These are phyloP conservation scores for Mobula birostris DNA, from an alignment of 2,113 vertebrate species.

Conservation along the genomic window DNA sequence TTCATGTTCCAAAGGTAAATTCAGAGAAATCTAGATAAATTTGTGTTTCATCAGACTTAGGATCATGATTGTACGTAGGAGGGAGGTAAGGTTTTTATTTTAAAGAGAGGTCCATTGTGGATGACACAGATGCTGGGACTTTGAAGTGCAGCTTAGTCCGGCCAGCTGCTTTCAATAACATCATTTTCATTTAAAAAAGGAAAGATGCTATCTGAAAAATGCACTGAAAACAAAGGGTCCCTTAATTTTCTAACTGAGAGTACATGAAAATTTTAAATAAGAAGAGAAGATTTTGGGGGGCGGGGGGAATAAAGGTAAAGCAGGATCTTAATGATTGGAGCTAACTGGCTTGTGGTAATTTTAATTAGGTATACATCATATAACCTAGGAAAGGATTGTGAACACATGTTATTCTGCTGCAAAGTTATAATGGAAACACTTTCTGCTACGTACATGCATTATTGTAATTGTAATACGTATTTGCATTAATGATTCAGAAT, in stretches of 20 bases:
- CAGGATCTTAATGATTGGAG: background rate
- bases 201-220: background rate
- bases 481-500: background rate
- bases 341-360: background rate
- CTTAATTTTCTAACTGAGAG: background rate
- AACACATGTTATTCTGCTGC: background rate
- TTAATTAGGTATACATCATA: background rate
- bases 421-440: background rate
- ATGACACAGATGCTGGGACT: background rate
- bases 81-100: background rate
- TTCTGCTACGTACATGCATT: no score
- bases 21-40: constrained; percentile 22
- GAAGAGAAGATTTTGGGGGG: background rate
- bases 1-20: constrained; percentile 28
- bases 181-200: background rate
- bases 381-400: background rate
- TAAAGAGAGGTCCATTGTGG: constrained; percentile 4
- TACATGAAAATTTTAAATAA: background rate
- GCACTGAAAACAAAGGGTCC: background rate
- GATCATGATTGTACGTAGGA: background rate
- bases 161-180: constrained; percentile 8
- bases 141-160: background rate
- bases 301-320: background rate
- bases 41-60: background rate
- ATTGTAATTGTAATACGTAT: background rate